Conservation (phyloP, 2,797 vertebrate genomes). For the Pristis pectinata region DNA sequence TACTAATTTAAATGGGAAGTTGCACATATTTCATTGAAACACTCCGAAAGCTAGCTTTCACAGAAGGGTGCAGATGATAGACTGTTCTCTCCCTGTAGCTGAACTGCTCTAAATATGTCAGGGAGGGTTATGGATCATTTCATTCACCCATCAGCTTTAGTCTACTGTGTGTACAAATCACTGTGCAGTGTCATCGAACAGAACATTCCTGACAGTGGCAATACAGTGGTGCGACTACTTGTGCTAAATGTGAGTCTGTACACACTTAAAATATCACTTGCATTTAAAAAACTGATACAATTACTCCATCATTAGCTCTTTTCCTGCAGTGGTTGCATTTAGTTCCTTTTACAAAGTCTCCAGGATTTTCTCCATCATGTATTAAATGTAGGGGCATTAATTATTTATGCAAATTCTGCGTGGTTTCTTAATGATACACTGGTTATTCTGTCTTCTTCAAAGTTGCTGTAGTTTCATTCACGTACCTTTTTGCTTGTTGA, state of each 20-base stretch:
- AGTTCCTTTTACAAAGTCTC: not conserved
- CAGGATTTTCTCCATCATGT: not conserved
- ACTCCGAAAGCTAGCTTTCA: constrained; percentile 75
- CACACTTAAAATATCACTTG: constrained; percentile 55
- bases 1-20: constrained; percentile 98
- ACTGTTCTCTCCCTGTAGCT: constrained; percentile 72
- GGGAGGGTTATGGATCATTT: constrained; percentile 82
- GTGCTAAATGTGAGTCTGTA: constrained; percentile 71
- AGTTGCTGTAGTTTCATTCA: not conserved
- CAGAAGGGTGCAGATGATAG: constrained; percentile 86
- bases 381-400: not conserved
- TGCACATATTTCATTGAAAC: constrained; percentile 96
- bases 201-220: constrained; percentile 68
- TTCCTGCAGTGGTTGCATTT: not conserved
- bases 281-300: not conserved
- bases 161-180: constrained; percentile 75
- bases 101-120: constrained; percentile 72
- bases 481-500: not conserved
- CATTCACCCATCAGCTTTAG: constrained; percentile 68
- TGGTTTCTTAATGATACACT: not conserved
- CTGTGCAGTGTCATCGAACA: constrained; percentile 65
- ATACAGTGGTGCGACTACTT: constrained; percentile 71
- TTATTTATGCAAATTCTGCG: not conserved
- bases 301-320: not conserved
- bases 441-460: not conserved